A percentile compares a stretch with the other conserved stretches of the same genome.
Evolutionary conservation across 2,797 vertebrate genomes (phyloP).

Genomic region (Schizopygopsis malacanthus): DNA sequence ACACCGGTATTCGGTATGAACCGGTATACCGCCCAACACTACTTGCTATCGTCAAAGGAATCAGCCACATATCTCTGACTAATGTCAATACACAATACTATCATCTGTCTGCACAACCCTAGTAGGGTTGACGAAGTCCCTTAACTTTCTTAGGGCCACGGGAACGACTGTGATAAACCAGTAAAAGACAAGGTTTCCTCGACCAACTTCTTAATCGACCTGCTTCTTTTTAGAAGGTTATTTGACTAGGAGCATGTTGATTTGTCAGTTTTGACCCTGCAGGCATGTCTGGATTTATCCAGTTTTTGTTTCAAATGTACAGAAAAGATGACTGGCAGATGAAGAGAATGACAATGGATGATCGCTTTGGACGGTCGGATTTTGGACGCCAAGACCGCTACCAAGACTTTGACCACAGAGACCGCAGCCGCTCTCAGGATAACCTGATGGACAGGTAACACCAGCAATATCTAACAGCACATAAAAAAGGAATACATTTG

Average conservation of each 20-base stretch:
- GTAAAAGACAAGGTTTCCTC: slow-evolving; percentile 7
- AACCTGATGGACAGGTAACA: slow-evolving; percentile 83
- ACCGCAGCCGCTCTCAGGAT: slow-evolving; percentile 89
- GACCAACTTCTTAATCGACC: neutral
- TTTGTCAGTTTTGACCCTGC: neutral
- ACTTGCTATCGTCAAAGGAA: too few relatives aligned
- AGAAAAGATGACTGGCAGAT: slow-evolving; percentile 93
- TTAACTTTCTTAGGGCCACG: too few relatives aligned
- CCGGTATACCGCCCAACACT: too few relatives aligned
- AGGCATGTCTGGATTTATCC: neutral
- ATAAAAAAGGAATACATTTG: neutral
- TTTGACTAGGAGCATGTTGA: neutral
- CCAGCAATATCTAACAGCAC: neutral
- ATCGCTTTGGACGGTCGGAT: slow-evolving; percentile 85
- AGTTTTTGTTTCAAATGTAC: neutral
- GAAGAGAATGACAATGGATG: slow-evolving; percentile 87
- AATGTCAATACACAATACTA: too few relatives aligned
- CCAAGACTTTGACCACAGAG: slow-evolving; percentile 91
- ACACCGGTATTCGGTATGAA: too few relatives aligned
- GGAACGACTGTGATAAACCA: neutral
- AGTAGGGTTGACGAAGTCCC: neutral
- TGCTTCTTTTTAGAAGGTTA: neutral
- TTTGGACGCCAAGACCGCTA: slow-evolving; percentile 88
- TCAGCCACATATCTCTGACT: too few relatives aligned
- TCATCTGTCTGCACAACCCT: too few relatives aligned